A percentile compares a stretch with the other conserved stretches of the same genome.
These are phyloP conservation scores for Galeopsomyia nigrocyanea DNA, from an alignment of 2,888 invertebrate genomes.

Conservation along the genomic window DNA sequence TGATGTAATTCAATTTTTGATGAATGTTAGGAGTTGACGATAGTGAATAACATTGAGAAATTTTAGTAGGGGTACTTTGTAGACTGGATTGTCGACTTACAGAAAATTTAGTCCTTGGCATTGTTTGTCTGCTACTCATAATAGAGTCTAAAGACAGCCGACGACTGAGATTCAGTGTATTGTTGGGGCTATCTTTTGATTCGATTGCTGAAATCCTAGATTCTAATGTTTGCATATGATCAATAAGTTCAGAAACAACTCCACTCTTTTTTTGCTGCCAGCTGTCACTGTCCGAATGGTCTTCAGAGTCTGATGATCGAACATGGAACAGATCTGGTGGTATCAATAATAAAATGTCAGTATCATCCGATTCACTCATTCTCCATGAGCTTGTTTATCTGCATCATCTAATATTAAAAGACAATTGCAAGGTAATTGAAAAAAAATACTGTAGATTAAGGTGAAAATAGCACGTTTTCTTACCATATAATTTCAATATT, in stretches of 20 bases:
- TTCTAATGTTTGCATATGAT: conserved; percentile 74
- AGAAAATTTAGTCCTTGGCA: conserved; percentile 53
- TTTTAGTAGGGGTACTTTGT: conserved; percentile 58
- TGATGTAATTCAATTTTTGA: conserved; percentile 44
- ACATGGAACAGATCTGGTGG: conserved; percentile 82
- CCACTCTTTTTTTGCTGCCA: conserved; percentile 60
- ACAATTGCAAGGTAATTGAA: no score
- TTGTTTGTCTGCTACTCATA: conserved; percentile 43
- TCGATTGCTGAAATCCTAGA: conserved; percentile 71
- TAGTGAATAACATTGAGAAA: conserved; percentile 57
- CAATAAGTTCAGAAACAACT: conserved; percentile 76
- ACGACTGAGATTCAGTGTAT: conserved; percentile 46
- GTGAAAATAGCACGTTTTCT: conserved; percentile 4
- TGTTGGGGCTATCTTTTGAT: conserved; percentile 62
- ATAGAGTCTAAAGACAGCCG: conserved; percentile 39
- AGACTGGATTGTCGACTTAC: conserved; percentile 57
- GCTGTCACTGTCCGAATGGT: conserved; percentile 46
- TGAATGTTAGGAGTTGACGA: conserved; percentile 60
- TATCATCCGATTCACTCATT: conserved; percentile 85
- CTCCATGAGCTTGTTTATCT: conserved; percentile 54
- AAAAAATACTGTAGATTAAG: no score
- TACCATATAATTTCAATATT: conserved; percentile 1
- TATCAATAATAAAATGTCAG: conserved; percentile 83
- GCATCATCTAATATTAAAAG: conserved; percentile 33
- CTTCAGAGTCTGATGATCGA: conserved; percentile 73